A percentile compares a stretch with the other conserved stretches of the same genome.
phyloP scores from a whole-genome alignment of 2,888 invertebrate genomes.

The Pocota personata region DNA sequence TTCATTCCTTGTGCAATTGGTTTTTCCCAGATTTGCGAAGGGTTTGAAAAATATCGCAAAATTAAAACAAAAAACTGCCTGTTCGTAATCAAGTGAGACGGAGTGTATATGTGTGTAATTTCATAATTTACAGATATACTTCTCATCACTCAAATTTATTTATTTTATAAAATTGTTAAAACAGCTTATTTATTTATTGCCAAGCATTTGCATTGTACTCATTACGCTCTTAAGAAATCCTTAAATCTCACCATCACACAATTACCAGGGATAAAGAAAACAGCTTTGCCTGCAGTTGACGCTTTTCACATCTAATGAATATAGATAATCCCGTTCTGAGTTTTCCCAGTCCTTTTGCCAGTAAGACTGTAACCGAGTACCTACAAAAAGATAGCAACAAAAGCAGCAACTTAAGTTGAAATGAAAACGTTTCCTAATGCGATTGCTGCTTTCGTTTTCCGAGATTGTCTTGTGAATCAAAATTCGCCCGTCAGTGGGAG shows the following conservation, averaged over 20 bases:
- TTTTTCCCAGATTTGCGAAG: too few species aligned
- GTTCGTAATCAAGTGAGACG: too few species aligned
- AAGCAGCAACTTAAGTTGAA: constrained; percentile 22
- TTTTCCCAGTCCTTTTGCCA: constrained; percentile 2
- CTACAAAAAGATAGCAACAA: constrained; percentile 9
- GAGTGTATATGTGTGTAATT: too few species aligned
- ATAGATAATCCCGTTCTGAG: constrained; percentile 18
- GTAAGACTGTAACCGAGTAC: constrained; percentile 13
- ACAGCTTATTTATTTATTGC: neutral
- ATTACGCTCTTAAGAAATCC: neutral
- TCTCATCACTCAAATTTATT: neutral
- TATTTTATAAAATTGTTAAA: neutral
- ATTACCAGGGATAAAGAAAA: constrained; percentile 14
- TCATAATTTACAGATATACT: neutral
- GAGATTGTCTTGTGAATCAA: constrained; percentile 35
- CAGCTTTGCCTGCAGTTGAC: constrained; percentile 18
- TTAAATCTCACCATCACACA: constrained; percentile 1
- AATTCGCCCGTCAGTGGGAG: constrained; percentile 30
- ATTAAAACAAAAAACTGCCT: too few species aligned
- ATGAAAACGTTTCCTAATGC: constrained; percentile 42
- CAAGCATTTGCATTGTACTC: neutral
- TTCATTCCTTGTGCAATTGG: too few species aligned
- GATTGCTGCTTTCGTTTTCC: constrained; percentile 32
- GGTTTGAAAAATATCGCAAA: too few species aligned
- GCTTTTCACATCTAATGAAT: constrained; percentile 22